Conservation (phyloP, 2,113 vertebrate genomes). For the Sialia sialis region DNA sequence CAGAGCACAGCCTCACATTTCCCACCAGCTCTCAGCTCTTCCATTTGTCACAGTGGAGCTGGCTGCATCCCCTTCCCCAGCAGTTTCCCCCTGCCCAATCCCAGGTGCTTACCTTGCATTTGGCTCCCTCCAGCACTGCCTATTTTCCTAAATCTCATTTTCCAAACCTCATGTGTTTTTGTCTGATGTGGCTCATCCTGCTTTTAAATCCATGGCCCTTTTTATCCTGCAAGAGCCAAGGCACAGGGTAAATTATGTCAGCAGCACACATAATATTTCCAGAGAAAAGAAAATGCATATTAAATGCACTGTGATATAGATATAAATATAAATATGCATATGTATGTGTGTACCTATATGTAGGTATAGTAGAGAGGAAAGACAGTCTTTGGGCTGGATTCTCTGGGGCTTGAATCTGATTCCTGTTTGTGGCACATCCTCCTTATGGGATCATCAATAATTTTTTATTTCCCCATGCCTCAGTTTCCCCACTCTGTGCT, state of each 20-base stretch:
- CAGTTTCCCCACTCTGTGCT: not conserved
- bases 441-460: not conserved
- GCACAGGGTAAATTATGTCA: not conserved
- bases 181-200: not conserved
- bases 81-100: not conserved
- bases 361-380: not conserved
- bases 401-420: not conserved
- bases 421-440: not conserved
- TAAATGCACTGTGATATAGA: not conserved
- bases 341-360: rapidly evolving
- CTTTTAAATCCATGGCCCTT: not conserved
- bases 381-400: not conserved
- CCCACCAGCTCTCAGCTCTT: not conserved
- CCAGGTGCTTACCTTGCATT: rapidly evolving
- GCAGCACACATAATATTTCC: not conserved
- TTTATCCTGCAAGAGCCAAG: not conserved
- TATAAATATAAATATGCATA: not conserved
- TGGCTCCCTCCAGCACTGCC: not conserved
- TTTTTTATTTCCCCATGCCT: not conserved
- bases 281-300: not conserved
- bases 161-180: not conserved
- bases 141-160: not conserved
- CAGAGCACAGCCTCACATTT: conserved; percentile 53
- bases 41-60: not conserved
- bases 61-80: not conserved